phyloP scores from a whole-genome alignment of 2,113 vertebrate genomes.

The Pagrus major region DNA sequence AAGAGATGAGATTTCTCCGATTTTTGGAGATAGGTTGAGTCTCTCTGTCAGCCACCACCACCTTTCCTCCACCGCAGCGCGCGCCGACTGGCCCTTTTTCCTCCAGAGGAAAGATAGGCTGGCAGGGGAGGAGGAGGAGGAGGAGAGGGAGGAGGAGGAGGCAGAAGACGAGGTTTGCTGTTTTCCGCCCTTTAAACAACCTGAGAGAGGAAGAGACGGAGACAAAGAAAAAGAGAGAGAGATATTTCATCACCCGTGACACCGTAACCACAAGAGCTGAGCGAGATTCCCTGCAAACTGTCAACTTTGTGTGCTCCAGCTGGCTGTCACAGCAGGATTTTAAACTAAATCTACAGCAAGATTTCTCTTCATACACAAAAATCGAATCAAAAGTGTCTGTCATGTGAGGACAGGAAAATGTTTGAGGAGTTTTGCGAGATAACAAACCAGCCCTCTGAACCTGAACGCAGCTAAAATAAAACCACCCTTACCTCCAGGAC shows the following conservation, averaged over 20 bases:
- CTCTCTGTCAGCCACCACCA: constrained; percentile 9
- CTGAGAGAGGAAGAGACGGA: constrained; percentile 59
- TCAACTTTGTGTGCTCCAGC: constrained; percentile 11
- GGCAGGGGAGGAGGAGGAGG: constrained; percentile 5
- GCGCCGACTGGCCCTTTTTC: constrained; percentile 28
- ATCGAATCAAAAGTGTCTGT: not conserved
- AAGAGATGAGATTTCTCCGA: constrained; percentile 9
- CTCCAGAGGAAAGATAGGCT: constrained; percentile 35
- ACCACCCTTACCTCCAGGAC: constrained; percentile 14
- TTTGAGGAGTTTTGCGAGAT: not conserved
- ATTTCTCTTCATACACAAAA: not conserved
- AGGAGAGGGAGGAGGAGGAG: constrained; percentile 15
- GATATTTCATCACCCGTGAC: constrained; percentile 32
- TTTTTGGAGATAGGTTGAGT: not conserved
- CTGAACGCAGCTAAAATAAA: not conserved
- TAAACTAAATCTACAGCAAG: not conserved
- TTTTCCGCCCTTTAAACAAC: constrained; percentile 58
- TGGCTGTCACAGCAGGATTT: constrained; percentile 3
- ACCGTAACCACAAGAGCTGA: constrained; percentile 35
- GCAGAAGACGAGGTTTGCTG: constrained; percentile 29
- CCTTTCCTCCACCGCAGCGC: constrained; percentile 23
- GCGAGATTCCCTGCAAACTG: constrained; percentile 13
- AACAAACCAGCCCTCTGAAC: not conserved
- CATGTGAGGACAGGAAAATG: not conserved
- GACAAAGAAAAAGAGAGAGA: constrained; percentile 11